A percentile compares a stretch with the other conserved stretches of the same genome.
Conservation (phyloP, 2,113 vertebrate species). For the Neolamprologus longior region DNA sequence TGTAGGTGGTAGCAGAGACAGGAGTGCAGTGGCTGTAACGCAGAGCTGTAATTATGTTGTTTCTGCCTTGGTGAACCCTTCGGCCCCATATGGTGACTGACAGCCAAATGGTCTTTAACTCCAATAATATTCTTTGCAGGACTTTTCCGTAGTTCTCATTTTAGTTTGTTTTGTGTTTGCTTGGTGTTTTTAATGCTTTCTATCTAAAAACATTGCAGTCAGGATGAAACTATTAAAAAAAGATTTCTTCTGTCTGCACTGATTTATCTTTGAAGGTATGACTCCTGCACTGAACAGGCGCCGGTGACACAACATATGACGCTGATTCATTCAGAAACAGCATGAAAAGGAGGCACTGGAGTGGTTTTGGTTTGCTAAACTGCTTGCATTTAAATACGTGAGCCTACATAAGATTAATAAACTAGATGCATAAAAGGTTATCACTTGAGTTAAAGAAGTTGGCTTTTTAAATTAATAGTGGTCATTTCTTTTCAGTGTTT, state of each 20-base stretch:
- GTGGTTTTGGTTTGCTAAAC: not conserved
- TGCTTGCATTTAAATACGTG: not conserved
- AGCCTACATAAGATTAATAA: not conserved
- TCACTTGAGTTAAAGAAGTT: not conserved
- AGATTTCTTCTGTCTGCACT: not conserved
- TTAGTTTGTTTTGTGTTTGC: not conserved
- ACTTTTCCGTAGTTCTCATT: fast-evolving
- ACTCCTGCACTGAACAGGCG: not conserved
- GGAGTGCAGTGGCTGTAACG: conserved; percentile 3
- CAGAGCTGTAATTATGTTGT: conserved; percentile 25
- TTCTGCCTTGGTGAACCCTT: not conserved
- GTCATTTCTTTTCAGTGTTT: not conserved
- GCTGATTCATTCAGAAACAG: not conserved
- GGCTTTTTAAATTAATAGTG: not conserved
- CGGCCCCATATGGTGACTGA: not conserved
- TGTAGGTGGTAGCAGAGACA: conserved; percentile 26
- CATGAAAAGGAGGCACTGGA: not conserved
- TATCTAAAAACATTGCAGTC: fast-evolving
- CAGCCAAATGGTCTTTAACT: not conserved
- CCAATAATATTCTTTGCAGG: not conserved
- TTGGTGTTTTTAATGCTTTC: not conserved
- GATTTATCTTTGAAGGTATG: not conserved
- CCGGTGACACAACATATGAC: fast-evolving
- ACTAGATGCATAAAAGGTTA: not conserved
- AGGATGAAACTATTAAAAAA: not conserved